These are phyloP conservation scores for Balaeniceps rex DNA, from an alignment of 2,113 vertebrate species.

Conservation along the genomic window DNA sequence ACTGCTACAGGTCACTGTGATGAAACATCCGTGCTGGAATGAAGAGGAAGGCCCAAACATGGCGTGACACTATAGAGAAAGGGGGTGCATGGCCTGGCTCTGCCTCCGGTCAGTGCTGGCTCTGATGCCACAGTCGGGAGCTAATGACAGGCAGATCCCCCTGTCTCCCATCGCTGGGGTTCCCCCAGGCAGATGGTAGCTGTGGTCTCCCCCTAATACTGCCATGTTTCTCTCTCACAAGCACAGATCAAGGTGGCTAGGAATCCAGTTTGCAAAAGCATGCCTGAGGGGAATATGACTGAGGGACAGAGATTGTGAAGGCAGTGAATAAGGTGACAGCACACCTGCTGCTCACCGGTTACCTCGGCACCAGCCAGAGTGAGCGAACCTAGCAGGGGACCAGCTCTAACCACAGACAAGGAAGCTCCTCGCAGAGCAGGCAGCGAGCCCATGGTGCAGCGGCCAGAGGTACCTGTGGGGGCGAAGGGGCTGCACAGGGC, in stretches of 20 bases:
- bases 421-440: neutral
- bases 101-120: neutral
- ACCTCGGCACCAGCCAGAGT: neutral
- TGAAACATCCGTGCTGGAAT: neutral
- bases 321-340: neutral
- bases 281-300: neutral
- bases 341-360: neutral
- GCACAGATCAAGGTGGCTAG: neutral
- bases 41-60: neutral
- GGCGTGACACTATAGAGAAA: neutral
- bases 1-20: neutral
- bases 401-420: neutral
- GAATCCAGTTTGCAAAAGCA: neutral
- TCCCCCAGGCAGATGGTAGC: neutral
- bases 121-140: neutral
- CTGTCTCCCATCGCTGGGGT: neutral
- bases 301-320: neutral
- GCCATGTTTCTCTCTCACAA: neutral
- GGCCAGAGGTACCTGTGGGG: neutral
- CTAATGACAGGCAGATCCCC: neutral
- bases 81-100: fast-evolving
- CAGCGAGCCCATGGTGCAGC: fast-evolving
- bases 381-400: fast-evolving
- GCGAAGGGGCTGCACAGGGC: neutral
- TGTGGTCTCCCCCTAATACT: neutral